Percentiles rank a stretch among this genome's conserved stretches.
Conservation (phyloP, 1,140 invertebrate species). For the Batillaria attramentaria region DNA sequence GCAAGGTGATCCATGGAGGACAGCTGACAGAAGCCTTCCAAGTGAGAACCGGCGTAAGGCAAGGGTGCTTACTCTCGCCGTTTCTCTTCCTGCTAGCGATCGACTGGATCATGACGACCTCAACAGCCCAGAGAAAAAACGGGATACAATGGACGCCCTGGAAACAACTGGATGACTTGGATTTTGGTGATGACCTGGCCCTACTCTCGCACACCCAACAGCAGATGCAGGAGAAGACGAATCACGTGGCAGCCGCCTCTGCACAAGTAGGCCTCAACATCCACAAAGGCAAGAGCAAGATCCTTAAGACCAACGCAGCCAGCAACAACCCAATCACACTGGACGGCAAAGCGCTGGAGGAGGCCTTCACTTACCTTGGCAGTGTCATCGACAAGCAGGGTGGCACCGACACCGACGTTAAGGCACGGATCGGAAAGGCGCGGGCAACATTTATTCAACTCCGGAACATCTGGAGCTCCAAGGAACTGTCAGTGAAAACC, state of each 20-base stretch:
- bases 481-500: constrained; percentile 7
- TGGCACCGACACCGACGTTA: background rate
- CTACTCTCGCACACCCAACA: constrained; percentile 32
- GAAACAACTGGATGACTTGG: constrained; percentile 34
- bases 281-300: constrained; percentile 33
- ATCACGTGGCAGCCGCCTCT: constrained; percentile 13
- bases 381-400: constrained; percentile 6
- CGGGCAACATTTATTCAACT: constrained; percentile 10
- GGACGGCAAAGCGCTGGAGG: constrained; percentile 9
- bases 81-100: background rate
- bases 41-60: background rate
- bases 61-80: background rate
- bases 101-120: background rate
- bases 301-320: constrained; percentile 30
- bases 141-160: background rate
- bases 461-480: constrained; percentile 12
- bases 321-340: constrained; percentile 17
- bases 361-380: constrained; percentile 7
- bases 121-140: background rate
- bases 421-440: background rate
- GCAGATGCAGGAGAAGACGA: constrained; percentile 35
- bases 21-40: background rate
- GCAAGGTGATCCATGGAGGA: background rate
- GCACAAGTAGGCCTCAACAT: constrained; percentile 29
- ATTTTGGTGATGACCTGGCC: constrained; percentile 37